Evolutionary conservation across 2,888 invertebrate species (phyloP), one percentile per base, ranked within the genome.

Genomic region (Drosophila recens): DNA sequence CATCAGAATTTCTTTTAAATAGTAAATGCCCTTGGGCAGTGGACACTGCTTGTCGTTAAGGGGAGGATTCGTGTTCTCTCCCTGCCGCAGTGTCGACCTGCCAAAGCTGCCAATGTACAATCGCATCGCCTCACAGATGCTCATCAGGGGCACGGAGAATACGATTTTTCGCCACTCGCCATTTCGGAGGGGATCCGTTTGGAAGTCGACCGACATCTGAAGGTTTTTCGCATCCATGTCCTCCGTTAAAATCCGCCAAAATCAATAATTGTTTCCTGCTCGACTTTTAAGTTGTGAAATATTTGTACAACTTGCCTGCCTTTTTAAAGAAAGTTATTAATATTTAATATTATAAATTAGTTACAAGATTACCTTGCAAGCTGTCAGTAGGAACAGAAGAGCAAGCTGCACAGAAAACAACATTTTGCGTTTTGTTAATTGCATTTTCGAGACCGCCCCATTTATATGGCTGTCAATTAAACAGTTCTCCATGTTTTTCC

Each of bases 31-130:
- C 27, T 43, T 36, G 0, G 40, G 11, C 13, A 77, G 4, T 2
- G 78, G 73, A 48, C 75, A 77, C 0, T 45, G 49, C 1, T 27
- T 30, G 15, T 46, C 75, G n/a, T 54, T 45, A 9, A 76, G 66
- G 0, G 77, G 73, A 5, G 77, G 49, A 57, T 72, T 46, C 0
- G 61, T 67, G 13, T 66, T 67, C 8, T 36, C 34, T n/a, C 20
- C 49, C 33, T 51, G 45, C 10, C n/a, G 23, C n/a, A 75, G 5
- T 13, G 77, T 72, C 9, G 40, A n/a, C 10, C 42, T 61, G 1
- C 42, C 66, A n/a, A 65, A 74, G 17, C 9, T 20, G 6, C 34
- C 52, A 30, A 71, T 49, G 20, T 76, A 61, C 0, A 40, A 1
- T 6, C 48, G 15, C 49, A 61, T 56, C 0, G 53, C 77, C 0